phyloP scores from a whole-genome alignment of 2,888 invertebrate species.

The Hofmannophila pseudospretella region DNA sequence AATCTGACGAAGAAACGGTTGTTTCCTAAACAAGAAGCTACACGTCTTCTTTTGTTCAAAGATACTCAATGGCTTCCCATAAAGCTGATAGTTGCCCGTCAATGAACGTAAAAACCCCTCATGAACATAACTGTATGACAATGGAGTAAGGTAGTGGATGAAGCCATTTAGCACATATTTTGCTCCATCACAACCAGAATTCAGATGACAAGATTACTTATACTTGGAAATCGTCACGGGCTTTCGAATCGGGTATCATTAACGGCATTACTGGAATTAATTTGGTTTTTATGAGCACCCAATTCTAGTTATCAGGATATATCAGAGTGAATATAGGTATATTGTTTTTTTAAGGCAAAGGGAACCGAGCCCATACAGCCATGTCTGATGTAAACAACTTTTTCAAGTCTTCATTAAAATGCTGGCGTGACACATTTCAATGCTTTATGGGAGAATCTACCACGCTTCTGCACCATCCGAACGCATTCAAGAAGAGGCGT shows the following conservation, averaged over 20 bases:
- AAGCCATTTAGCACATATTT: constrained; percentile 65
- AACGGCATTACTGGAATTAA: constrained; percentile 68
- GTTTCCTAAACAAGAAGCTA: too few relatives aligned
- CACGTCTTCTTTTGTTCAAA: not conserved
- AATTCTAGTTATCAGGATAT: too few relatives aligned
- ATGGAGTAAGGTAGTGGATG: constrained; percentile 52
- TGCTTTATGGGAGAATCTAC: too few relatives aligned
- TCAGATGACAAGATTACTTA: constrained; percentile 65
- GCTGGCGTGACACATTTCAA: too few relatives aligned
- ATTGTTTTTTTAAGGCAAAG: too few relatives aligned
- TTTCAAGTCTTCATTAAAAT: too few relatives aligned
- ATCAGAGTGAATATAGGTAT: too few relatives aligned
- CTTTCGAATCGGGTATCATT: constrained; percentile 51
- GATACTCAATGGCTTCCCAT: not conserved
- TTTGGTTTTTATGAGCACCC: constrained; percentile 24
- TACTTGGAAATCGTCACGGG: constrained; percentile 69
- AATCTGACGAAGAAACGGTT: not conserved
- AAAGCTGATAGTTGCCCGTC: not conserved
- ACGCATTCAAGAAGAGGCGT: too few relatives aligned
- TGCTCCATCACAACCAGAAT: constrained; percentile 59
- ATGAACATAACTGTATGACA: constrained; percentile 45
- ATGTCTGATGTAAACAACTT: too few relatives aligned
- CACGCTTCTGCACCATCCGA: too few relatives aligned
- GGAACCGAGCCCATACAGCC: too few relatives aligned
- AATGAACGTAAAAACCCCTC: constrained; percentile 41